Evolutionary conservation across 2,888 invertebrate species (phyloP), one percentile per base, ranked within the genome.

Genomic region (Lithophane leautieri): DNA sequence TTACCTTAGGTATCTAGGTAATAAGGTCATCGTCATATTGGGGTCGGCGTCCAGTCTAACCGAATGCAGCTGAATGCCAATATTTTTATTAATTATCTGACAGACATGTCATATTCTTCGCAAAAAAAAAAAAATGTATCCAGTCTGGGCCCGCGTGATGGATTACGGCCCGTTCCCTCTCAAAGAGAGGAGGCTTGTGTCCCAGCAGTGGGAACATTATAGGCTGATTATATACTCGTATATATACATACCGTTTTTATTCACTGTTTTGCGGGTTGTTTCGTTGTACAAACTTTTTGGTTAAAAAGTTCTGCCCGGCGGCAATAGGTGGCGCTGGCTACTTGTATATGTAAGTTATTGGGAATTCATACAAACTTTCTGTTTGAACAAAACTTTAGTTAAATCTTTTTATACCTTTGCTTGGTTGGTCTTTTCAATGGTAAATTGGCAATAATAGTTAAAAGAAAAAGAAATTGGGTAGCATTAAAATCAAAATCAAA

Each of bases 251-350:
- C n/a, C n/a, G n/a, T n/a, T n/a, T n/a, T n/a, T n/a, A n/a, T n/a
- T n/a, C 19, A 19, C 19, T 40, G 28, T 50, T 28, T 42, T 61
- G 11, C 47, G 11, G 19, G 14, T 8, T 16, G 22, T 56, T 70
- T 63, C 12, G 54, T 63, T 42, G 9, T 25, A 12, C 28, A 50
- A 54, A 47, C 25, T 62, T 72, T 34, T 44, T n/a, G 9, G 28
- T 8, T 8, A 19, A 65, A 47, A 71, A 79, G 78, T 86, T 44
- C 50, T 11, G 19, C 40, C 1, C 16, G 4, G 0, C 4, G 40
- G 42, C 40, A 70, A 78, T 54, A 86, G 86, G 40, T 86, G 84
- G 86, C 84, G 80, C 25, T 71, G 71, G 70, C 2, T 62, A 61
- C 63, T 22, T 1, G 44, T 58, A 11, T 28, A 58, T 54, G 25